Evolutionary conservation across 1,140 invertebrate genomes (phyloP).

Genomic region (Aphelenchoides besseyi): DNA sequence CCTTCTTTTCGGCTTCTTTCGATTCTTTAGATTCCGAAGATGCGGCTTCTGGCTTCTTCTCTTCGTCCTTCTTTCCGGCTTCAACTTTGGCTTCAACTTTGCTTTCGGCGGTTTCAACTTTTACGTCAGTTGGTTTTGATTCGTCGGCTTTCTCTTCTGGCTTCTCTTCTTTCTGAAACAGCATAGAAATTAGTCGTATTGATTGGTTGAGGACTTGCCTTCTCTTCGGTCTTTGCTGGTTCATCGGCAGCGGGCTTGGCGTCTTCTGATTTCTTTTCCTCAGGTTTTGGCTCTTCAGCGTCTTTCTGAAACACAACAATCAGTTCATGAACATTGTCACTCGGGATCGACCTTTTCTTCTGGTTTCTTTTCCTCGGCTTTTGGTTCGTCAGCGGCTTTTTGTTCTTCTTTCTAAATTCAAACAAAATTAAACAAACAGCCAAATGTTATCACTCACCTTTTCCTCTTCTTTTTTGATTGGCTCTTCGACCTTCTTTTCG

Average conservation of each 20-base stretch:
- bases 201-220: neutral
- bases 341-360: too few species aligned
- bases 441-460: too few species aligned
- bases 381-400: too few species aligned
- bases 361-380: too few species aligned
- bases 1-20: neutral
- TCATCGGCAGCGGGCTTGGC: neutral
- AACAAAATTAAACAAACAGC: too few species aligned
- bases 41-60: neutral
- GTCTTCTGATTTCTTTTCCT: too few species aligned
- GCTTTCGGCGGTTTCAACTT: neutral
- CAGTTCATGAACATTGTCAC: too few species aligned
- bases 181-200: neutral
- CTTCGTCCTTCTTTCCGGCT: neutral
- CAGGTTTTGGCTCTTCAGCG: too few species aligned
- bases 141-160: neutral
- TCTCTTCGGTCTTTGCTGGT: neutral
- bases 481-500: constrained; percentile 31
- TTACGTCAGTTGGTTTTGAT: neutral
- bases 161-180: neutral
- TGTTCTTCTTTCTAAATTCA: too few species aligned
- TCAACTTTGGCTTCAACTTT: neutral
- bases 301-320: too few species aligned
- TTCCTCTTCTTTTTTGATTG: too few species aligned
- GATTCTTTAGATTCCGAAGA: neutral